phyloP scores from a whole-genome alignment of 2,113 vertebrate species.

The Agapornis roseicollis region DNA sequence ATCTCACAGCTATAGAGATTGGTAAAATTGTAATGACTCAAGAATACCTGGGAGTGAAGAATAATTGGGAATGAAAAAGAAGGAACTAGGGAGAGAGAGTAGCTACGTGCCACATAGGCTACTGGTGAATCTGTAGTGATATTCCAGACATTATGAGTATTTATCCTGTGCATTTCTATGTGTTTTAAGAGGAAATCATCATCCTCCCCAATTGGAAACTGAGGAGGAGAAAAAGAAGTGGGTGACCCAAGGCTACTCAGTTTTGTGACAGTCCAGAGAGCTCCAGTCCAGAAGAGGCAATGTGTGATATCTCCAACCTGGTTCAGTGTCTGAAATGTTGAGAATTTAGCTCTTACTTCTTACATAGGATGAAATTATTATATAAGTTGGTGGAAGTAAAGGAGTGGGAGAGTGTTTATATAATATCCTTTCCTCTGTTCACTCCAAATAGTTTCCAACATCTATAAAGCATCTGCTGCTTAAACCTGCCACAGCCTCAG shows the following conservation, averaged over 20 bases:
- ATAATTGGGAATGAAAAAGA: background rate
- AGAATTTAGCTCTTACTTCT: background rate
- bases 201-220: background rate
- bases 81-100: background rate
- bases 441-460: background rate
- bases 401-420: background rate
- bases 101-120: background rate
- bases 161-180: background rate
- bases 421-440: background rate
- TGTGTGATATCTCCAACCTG: background rate
- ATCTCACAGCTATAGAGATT: conserved; percentile 15
- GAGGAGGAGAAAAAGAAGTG: background rate
- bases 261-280: background rate
- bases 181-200: background rate
- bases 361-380: background rate
- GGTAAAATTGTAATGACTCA: background rate
- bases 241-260: background rate
- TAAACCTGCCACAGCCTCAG: background rate
- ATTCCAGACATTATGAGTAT: background rate
- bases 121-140: background rate
- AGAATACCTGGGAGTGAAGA: background rate
- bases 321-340: background rate
- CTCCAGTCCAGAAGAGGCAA: background rate
- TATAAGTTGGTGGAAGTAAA: background rate
- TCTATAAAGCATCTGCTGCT: background rate